Conservation (phyloP, 2,113 vertebrate genomes). For the Alaudala cheleensis region DNA sequence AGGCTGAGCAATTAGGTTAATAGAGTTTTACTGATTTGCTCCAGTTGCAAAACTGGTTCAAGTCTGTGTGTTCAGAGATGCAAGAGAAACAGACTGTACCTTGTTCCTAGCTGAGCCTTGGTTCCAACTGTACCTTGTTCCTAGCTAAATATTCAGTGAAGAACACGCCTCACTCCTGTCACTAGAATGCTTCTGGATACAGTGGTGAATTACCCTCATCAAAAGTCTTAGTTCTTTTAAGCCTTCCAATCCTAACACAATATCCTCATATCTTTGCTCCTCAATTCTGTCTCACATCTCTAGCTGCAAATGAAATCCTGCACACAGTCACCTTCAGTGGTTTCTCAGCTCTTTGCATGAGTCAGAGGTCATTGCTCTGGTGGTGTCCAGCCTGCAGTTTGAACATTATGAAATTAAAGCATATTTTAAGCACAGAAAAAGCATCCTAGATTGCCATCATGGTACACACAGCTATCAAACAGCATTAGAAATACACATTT, state of each 20-base stretch:
- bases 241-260: background rate
- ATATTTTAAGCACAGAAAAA: background rate
- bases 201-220: background rate
- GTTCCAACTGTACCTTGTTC: background rate
- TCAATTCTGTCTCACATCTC: background rate
- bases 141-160: background rate
- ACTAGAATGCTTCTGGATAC: background rate
- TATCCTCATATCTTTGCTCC: background rate
- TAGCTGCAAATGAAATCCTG: background rate
- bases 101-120: background rate
- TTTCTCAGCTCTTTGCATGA: background rate
- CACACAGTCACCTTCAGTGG: background rate
- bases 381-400: background rate
- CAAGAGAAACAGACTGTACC: background rate
- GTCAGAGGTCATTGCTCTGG: background rate
- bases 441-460: background rate
- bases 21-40: background rate
- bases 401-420: background rate
- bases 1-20: background rate
- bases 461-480: background rate
- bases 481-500: background rate
- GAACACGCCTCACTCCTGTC: background rate
- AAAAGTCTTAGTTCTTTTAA: background rate
- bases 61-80: background rate
- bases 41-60: background rate